phyloP scores from a whole-genome alignment of 2,888 invertebrate genomes.

The Sesia bembeciformis region DNA sequence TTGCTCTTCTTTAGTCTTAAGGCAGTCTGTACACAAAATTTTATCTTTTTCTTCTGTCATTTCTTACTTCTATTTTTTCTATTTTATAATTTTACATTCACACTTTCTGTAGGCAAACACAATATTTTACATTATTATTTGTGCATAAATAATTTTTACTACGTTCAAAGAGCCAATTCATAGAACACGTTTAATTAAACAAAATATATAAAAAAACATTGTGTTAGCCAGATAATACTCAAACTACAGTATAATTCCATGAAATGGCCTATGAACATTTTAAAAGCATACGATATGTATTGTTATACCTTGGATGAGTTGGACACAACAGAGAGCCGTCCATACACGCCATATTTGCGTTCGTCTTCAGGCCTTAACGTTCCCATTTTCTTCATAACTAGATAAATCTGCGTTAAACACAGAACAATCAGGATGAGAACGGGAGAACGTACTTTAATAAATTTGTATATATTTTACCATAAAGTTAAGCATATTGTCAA shows the following conservation, averaged over 20 bases:
- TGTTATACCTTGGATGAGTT: constrained; percentile 46
- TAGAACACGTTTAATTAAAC: constrained; percentile 6
- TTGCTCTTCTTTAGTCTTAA: constrained; percentile 32
- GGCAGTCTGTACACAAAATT: constrained; percentile 57
- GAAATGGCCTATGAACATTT: constrained; percentile 42
- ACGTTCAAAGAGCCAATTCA: constrained; percentile 45
- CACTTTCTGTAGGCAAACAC: constrained; percentile 60
- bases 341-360: constrained; percentile 77
- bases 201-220: constrained; percentile 21
- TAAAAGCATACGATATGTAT: not conserved
- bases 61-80: constrained; percentile 41
- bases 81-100: constrained; percentile 33
- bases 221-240: constrained; percentile 34
- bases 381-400: constrained; percentile 80
- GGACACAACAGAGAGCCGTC: constrained; percentile 53
- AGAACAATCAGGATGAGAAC: too few relatives aligned
- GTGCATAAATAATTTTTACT: constrained; percentile 10
- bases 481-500: too few relatives aligned
- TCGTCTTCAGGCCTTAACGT: constrained; percentile 78
- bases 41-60: constrained; percentile 41
- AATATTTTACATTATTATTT: constrained; percentile 27
- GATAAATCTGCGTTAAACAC: constrained; percentile 62
- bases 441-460: too few relatives aligned
- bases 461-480: too few relatives aligned
- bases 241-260: constrained; percentile 14